phyloP scores from a whole-genome alignment of 2,797 vertebrate genomes.

The Urosaurus nigricauda region DNA sequence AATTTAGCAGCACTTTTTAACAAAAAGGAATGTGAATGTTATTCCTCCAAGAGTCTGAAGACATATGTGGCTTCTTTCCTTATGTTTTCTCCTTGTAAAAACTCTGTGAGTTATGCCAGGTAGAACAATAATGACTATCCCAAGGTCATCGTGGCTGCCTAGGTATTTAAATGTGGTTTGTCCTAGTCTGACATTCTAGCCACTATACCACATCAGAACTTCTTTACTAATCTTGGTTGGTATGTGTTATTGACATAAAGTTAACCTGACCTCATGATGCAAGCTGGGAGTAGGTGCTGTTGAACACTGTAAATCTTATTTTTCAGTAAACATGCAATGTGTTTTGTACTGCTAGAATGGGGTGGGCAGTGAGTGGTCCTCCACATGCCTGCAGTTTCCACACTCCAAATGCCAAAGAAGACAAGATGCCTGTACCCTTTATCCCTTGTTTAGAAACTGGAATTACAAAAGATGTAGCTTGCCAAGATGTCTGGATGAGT shows the following conservation, averaged over 20 bases:
- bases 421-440: no score
- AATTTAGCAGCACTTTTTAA: not conserved
- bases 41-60: not conserved
- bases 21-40: not conserved
- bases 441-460: no score
- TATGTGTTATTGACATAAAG: not conserved
- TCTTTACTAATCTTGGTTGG: not conserved
- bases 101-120: not conserved
- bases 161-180: not conserved
- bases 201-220: not conserved
- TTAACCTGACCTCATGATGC: not conserved
- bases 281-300: not conserved
- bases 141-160: not conserved
- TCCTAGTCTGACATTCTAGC: not conserved
- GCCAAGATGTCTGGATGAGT: no score
- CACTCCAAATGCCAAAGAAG: no score
- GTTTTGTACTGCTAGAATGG: not conserved
- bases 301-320: not conserved
- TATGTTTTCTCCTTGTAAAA: not conserved
- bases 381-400: no score
- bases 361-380: not conserved
- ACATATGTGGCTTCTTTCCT: no score
- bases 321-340: not conserved
- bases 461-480: no score
- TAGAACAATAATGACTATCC: not conserved